phyloP scores from a whole-genome alignment of 2,113 vertebrate genomes.

The Alligator mississippiensis region DNA sequence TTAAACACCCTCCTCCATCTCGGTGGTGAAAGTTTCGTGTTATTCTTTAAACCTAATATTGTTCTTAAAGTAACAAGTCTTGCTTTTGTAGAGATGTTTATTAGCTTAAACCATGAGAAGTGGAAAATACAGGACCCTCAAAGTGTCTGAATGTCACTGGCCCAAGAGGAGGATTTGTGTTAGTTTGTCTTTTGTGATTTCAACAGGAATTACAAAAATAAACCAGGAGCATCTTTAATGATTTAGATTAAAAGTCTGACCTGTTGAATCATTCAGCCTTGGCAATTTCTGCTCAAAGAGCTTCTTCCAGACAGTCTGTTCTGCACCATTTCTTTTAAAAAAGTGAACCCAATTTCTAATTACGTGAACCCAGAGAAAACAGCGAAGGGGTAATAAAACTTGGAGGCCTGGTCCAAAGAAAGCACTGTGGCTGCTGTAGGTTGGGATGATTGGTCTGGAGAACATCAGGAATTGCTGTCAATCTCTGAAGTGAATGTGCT shows the following conservation, averaged over 20 bases:
- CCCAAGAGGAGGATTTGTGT: slow-evolving; percentile 2
- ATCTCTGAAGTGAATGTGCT: slow-evolving; percentile 43
- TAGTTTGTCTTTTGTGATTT: slow-evolving; percentile 31
- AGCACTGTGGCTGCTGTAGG: slow-evolving; percentile 61
- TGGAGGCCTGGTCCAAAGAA: slow-evolving; percentile 71
- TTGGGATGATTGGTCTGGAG: slow-evolving; percentile 55
- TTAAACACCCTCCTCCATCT: slow-evolving; percentile 52
- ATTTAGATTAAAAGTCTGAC: slow-evolving; percentile 53
- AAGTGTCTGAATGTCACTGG: slow-evolving; percentile 14
- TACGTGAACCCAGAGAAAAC: slow-evolving; percentile 74
- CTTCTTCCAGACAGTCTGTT: slow-evolving; percentile 70
- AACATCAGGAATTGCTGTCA: slow-evolving; percentile 58
- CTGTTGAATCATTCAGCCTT: slow-evolving; percentile 41
- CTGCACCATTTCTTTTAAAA: slow-evolving; percentile 73
- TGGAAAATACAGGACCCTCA: slow-evolving; percentile 17
- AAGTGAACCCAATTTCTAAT: slow-evolving; percentile 74
- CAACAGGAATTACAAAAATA: slow-evolving; percentile 56
- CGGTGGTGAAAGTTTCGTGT: not conserved
- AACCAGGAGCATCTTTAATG: slow-evolving; percentile 19
- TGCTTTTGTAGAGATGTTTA: slow-evolving; percentile 49
- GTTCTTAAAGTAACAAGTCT: slow-evolving; percentile 31
- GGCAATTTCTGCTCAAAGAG: slow-evolving; percentile 67
- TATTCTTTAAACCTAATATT: slow-evolving; percentile 37
- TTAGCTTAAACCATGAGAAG: not conserved
- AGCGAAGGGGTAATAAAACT: slow-evolving; percentile 78